Conservation (phyloP, 2,113 vertebrate species). For the Dasyurus viverrinus region DNA sequence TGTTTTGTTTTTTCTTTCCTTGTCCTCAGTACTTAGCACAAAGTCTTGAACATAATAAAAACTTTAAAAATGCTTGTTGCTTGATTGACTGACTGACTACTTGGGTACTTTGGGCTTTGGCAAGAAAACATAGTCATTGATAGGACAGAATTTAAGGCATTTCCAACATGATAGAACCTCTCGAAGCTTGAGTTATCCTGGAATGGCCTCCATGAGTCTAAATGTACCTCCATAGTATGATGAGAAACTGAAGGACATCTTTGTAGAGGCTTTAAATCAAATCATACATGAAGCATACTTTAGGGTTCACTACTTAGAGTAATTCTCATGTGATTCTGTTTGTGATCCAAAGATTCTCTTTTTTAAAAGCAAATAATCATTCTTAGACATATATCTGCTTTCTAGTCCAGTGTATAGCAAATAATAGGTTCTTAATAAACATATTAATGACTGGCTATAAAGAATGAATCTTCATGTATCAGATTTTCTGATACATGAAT, state of each 20-base stretch:
- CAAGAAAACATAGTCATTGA: not conserved
- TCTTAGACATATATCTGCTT: not conserved
- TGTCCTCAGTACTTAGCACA: not conserved
- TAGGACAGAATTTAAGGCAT: not conserved
- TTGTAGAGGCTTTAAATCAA: not conserved
- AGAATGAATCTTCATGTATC: constrained; percentile 24
- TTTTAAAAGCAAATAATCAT: constrained; percentile 25
- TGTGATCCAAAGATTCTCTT: not conserved
- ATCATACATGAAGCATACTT: not conserved
- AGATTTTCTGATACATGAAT: constrained; percentile 27
- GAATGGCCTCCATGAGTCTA: not conserved
- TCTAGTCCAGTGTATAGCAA: not conserved
- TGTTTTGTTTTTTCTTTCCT: not conserved
- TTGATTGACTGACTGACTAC: not conserved
- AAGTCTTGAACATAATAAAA: not conserved
- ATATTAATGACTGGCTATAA: not conserved
- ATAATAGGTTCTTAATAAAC: not conserved
- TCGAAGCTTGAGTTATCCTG: not conserved
- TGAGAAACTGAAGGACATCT: not conserved
- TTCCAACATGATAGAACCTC: not conserved
- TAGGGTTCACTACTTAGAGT: not conserved
- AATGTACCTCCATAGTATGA: not conserved
- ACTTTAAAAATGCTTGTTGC: not conserved
- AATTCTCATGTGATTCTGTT: not conserved
- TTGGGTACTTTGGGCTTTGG: not conserved